Evolutionary conservation across 2,797 vertebrate genomes (phyloP).

Genomic region (Sebastes reedi): DNA sequence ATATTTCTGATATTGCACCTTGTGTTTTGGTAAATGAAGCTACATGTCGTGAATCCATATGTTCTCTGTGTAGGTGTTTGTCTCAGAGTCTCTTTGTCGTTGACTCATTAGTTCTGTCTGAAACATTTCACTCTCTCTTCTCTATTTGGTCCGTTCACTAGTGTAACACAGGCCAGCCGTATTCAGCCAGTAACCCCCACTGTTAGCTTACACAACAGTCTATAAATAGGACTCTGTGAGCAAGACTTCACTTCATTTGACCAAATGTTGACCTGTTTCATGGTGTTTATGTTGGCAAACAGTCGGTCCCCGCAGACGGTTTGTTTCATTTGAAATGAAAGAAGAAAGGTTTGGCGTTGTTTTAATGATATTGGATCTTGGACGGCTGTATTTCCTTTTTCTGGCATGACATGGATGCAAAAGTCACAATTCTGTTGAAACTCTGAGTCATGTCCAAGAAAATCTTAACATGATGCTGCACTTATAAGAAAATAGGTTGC

Average conservation of each 20-base stretch:
- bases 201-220: constrained; percentile 37
- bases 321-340: constrained; percentile 37
- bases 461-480: not conserved
- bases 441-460: constrained; percentile 6
- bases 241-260: constrained; percentile 47
- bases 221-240: constrained; percentile 54
- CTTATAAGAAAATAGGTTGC: not conserved
- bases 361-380: not conserved
- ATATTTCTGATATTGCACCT: not conserved
- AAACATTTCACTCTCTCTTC: constrained; percentile 11
- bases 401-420: constrained; percentile 15
- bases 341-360: constrained; percentile 48
- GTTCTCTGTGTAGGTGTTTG: not conserved
- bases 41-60: not conserved
- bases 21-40: not conserved
- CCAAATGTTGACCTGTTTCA: constrained; percentile 59
- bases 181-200: constrained; percentile 17
- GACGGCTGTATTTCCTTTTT: constrained; percentile 6
- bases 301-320: not conserved
- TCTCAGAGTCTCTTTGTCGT: not conserved
- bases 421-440: constrained; percentile 8
- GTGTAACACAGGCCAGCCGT: not conserved
- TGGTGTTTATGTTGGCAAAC: constrained; percentile 44
- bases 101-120: not conserved
- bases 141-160: constrained; percentile 1